Conservation (phyloP, 1,140 invertebrate genomes). For the Drosophila novamexicana region DNA sequence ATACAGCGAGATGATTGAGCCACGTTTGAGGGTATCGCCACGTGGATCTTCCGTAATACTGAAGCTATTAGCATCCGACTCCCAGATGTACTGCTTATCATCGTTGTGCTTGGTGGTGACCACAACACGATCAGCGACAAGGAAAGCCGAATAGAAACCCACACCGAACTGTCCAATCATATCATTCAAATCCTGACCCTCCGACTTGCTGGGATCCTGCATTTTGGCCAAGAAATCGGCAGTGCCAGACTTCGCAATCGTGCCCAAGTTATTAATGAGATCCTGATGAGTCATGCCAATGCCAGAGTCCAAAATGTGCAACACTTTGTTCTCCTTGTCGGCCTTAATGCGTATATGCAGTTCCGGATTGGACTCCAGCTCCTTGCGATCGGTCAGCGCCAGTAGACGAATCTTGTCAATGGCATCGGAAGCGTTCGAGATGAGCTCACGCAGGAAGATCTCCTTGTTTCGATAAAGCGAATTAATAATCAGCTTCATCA, state of each 20-base stretch:
- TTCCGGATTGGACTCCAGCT: slow-evolving; percentile 92
- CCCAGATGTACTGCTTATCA: slow-evolving; percentile 99
- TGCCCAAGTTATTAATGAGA: slow-evolving; percentile 98
- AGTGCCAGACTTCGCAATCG: slow-evolving; percentile 99
- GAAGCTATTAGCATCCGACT: slow-evolving; percentile 96
- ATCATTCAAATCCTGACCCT: slow-evolving; percentile 88
- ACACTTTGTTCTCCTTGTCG: slow-evolving; percentile 96
- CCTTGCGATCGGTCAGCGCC: slow-evolving; percentile 93
- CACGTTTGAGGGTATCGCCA: slow-evolving; percentile 94
- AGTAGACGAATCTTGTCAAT: slow-evolving; percentile 97
- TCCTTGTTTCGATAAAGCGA: slow-evolving; percentile 99
- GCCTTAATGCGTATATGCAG: slow-evolving; percentile 97
- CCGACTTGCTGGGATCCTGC: slow-evolving; percentile 88
- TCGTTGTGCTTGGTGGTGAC: slow-evolving; percentile 98
- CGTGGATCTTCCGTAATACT: slow-evolving; percentile 97
- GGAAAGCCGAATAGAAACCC: slow-evolving; percentile 98
- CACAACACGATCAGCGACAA: slow-evolving; percentile 95
- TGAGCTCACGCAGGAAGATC: slow-evolving; percentile 98
- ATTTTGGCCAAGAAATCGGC: slow-evolving; percentile 98
- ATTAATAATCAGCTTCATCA: slow-evolving; percentile 99
- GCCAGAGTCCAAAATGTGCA: slow-evolving; percentile 98
- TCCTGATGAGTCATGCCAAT: slow-evolving; percentile 99
- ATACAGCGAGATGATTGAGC: slow-evolving; percentile 93
- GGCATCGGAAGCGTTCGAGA: slow-evolving; percentile 98
- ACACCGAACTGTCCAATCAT: slow-evolving; percentile 99